Evolutionary conservation across 1,140 invertebrate genomes (phyloP), one percentile per base, ranked within the genome.

Genomic region (Laupala kohalensis): DNA sequence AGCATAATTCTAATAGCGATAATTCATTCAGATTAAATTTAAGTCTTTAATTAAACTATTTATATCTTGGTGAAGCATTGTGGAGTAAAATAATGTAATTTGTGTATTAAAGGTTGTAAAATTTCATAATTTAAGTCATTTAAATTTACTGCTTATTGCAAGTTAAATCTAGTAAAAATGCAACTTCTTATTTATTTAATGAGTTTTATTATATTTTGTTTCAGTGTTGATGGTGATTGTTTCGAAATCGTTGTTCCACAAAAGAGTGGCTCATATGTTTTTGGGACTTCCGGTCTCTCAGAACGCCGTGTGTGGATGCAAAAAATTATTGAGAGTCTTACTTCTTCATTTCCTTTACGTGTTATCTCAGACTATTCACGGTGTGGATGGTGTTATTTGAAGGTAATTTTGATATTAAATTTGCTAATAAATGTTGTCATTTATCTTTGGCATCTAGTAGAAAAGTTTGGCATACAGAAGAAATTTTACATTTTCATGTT

Each of bases 271-370:
- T 78, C 82, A 4, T 79, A 85, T 74, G 75, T 86, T 25, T 83
- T 87, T 73, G 87, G 86, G 37, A 82, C 82, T 2, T 80, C 83
- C 70, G 82, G 83, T 25, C 79, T 82, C 25, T 80, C 81, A 1
- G 86, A 88, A 75, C 77, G 86, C 71, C 79, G 85, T 70, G 78
- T 87, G 30, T 90, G 89, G 89, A 87, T 89, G 79, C 88, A 89
- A 77, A 87, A 85, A 77, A 79, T 89, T 29, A 79, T 89, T 13
- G 87, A 90, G 78, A 82, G 82, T 69, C 75, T 88, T 15, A 89
- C 87, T 2, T 80, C 82, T 30, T 79, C 81, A 27, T 87, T 90
- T 77, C 84, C 86, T n/a, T 75, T 82, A 0, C 85, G 83, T 73
- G 83, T 87, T 37, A 83, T 84, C 0, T 81, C 84, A 4, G 85